Percentiles rank a stretch among this genome's conserved stretches.
phyloP scores from a whole-genome alignment of 2,113 vertebrate species.

The Tragelaphus buxtoni region DNA sequence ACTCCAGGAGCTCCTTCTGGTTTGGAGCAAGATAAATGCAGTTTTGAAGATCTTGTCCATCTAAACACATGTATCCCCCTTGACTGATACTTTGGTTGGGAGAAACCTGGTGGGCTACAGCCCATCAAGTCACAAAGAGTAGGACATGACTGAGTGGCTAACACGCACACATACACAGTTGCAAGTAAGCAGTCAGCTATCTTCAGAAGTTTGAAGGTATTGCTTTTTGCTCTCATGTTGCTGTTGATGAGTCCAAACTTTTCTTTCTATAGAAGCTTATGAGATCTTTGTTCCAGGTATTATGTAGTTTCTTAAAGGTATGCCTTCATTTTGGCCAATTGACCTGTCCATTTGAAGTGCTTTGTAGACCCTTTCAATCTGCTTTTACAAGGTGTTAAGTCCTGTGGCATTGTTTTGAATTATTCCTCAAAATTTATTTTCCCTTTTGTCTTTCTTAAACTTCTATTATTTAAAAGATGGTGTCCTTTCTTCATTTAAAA shows the following conservation, averaged over 20 bases:
- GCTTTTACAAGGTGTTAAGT: neutral
- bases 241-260: neutral
- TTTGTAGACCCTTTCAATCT: neutral
- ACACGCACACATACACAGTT: neutral
- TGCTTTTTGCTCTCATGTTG: neutral
- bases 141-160: accelerated
- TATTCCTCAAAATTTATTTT: neutral
- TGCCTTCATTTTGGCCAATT: neutral
- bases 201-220: neutral
- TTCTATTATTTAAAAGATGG: neutral
- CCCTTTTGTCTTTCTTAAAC: neutral
- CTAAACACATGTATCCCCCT: neutral
- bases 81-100: neutral
- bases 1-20: neutral
- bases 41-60: neutral
- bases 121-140: neutral
- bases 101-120: neutral
- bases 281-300: neutral
- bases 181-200: neutral
- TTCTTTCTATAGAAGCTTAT: neutral
- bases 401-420: neutral
- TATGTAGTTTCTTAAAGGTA: neutral
- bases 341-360: neutral
- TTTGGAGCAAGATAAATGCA: neutral
- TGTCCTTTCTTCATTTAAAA: neutral